Evolutionary conservation across 2,797 vertebrate genomes (phyloP).

Genomic region (Sebastes elongatus): DNA sequence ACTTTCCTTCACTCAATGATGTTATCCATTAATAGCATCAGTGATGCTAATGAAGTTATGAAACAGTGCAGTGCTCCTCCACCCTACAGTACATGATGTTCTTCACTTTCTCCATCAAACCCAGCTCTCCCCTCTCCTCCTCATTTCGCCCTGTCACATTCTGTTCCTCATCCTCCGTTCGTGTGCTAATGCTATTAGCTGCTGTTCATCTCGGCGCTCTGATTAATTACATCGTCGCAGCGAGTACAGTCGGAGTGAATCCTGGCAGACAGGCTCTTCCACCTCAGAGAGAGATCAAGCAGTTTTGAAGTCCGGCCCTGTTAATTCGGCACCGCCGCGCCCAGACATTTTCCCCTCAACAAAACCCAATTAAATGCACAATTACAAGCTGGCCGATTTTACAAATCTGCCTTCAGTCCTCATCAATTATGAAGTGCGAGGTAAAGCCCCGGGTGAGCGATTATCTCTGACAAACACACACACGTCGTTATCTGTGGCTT

Average conservation of each 20-base stretch:
- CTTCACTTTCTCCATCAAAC: not conserved
- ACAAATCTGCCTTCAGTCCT: slow-evolving; percentile 24
- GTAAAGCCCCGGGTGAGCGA: slow-evolving; percentile 17
- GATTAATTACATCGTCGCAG: slow-evolving; percentile 23
- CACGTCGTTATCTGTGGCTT: not conserved
- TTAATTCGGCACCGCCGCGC: not conserved
- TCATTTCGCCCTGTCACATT: not conserved
- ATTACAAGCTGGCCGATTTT: slow-evolving; percentile 15
- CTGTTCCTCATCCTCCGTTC: not conserved
- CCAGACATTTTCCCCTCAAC: not conserved
- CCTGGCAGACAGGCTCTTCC: not conserved
- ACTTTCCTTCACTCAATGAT: not conserved
- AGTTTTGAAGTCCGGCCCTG: not conserved
- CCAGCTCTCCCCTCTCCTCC: not conserved
- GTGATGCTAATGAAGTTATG: not conserved
- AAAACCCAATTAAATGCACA: slow-evolving; percentile 42
- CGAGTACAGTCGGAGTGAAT: not conserved
- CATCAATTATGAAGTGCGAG: slow-evolving; percentile 23
- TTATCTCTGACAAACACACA: slow-evolving; percentile 13
- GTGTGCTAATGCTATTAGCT: slow-evolving; percentile 22
- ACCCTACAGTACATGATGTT: not conserved
- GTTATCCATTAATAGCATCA: not conserved
- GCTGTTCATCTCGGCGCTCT: slow-evolving; percentile 14
- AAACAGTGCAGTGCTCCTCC: not conserved
- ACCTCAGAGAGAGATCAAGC: not conserved